These are phyloP conservation scores for Nematostella vectensis DNA, from an alignment of 92 coral and sea anemone species.

Conservation along the genomic window DNA sequence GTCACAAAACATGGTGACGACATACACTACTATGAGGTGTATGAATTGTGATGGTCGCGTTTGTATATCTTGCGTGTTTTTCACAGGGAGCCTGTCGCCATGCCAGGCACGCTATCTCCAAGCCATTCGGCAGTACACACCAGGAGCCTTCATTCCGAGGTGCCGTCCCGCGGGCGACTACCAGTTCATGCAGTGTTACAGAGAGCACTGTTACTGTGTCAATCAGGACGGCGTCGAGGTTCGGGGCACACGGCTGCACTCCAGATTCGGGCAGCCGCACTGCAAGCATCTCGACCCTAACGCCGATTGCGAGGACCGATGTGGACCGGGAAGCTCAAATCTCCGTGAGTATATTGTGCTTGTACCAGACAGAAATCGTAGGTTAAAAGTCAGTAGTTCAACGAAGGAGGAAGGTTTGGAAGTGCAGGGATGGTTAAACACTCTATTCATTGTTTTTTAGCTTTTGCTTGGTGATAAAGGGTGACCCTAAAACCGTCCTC, in stretches of 20 bases:
- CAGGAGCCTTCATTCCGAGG: slow-evolving; percentile 33
- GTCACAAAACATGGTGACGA: too few species aligned
- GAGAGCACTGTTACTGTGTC: slow-evolving; percentile 47
- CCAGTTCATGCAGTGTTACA: slow-evolving; percentile 37
- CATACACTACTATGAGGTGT: too few species aligned
- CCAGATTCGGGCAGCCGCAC: slow-evolving; percentile 15
- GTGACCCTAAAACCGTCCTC: too few species aligned
- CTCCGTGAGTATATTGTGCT: slow-evolving; percentile 7
- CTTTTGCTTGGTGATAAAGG: too few species aligned
- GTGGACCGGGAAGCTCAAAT: slow-evolving; percentile 21
- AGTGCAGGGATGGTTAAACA: too few species aligned
- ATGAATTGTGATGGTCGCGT: too few species aligned
- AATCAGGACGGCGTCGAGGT: slow-evolving; percentile 29
- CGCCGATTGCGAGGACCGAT: slow-evolving; percentile 19
- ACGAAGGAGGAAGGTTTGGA: too few species aligned
- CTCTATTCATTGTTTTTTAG: too few species aligned
- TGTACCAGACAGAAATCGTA: too few species aligned
- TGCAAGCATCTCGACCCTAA: slow-evolving; percentile 23
- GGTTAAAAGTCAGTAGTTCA: too few species aligned
- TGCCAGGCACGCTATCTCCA: slow-evolving; percentile 4
- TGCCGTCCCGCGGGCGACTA: slow-evolving; percentile 35
- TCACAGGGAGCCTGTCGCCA: background rate
- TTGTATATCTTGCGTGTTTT: too few species aligned
- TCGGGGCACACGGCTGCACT: slow-evolving; percentile 28
- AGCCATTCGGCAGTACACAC: slow-evolving; percentile 17